Percentiles rank a stretch among this genome's conserved stretches.
Evolutionary conservation across 2,888 invertebrate species (phyloP).

Genomic region (Hartigia nigra): DNA sequence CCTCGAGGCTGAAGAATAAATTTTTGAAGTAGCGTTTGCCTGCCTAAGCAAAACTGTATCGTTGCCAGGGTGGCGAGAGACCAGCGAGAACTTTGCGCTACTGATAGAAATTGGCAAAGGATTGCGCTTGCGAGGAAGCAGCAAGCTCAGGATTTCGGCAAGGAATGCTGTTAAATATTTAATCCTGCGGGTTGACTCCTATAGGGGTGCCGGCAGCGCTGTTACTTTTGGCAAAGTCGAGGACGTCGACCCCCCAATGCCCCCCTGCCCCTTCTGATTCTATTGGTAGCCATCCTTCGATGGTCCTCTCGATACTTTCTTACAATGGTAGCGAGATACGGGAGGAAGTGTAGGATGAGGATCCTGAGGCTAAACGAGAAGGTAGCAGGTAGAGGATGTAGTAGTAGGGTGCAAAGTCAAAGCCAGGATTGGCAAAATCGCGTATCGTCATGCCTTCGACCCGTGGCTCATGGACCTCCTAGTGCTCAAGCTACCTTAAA

Average conservation of each 20-base stretch:
- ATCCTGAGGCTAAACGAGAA: too few relatives aligned
- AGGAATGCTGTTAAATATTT: not conserved
- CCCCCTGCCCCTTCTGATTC: not conserved
- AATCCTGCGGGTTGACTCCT: not conserved
- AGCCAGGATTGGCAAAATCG: constrained; percentile 56
- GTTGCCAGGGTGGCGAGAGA: not conserved
- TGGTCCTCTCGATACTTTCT: not conserved
- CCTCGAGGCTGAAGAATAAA: not conserved
- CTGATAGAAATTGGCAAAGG: not conserved
- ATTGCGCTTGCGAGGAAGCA: not conserved
- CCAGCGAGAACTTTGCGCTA: not conserved
- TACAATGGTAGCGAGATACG: not conserved
- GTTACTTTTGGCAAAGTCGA: not conserved
- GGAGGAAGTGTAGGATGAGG: too few relatives aligned
- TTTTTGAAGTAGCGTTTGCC: not conserved
- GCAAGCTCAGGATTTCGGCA: not conserved
- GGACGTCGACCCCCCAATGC: too few relatives aligned
- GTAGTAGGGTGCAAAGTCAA: constrained; percentile 34
- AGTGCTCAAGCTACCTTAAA: constrained; percentile 10
- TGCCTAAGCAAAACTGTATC: not conserved
- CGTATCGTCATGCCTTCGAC: constrained; percentile 49
- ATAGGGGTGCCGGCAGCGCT: not conserved
- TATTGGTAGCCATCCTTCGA: too few relatives aligned
- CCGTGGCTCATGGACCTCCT: constrained; percentile 14
- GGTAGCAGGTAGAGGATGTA: not conserved